Conservation (phyloP, 2,888 invertebrate species). For the Balanococcus diminutus region DNA sequence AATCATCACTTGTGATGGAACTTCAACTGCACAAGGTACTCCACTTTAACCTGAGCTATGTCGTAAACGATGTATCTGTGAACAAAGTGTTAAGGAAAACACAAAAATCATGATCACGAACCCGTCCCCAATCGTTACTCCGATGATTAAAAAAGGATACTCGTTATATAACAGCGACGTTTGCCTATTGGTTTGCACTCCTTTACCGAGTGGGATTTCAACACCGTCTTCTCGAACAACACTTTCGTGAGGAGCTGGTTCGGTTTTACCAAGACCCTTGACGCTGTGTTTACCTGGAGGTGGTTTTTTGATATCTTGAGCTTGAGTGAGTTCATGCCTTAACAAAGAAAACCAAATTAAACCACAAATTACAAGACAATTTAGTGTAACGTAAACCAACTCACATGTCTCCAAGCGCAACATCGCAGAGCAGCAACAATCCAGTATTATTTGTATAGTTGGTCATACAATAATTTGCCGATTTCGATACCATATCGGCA, state of each 20-base stretch:
- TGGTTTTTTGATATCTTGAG: constrained; percentile 78
- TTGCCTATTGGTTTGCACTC: constrained; percentile 61
- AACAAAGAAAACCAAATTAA: constrained; percentile 57
- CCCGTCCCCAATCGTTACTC: not conserved
- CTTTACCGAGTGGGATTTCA: constrained; percentile 78
- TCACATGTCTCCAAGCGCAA: constrained; percentile 91
- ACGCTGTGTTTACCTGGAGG: constrained; percentile 86
- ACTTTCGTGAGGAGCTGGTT: constrained; percentile 75
- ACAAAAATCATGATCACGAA: not conserved
- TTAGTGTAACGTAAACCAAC: constrained; percentile 60
- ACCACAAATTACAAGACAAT: not conserved
- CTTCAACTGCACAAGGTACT: constrained; percentile 84
- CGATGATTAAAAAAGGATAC: constrained; percentile 70
- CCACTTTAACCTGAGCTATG: constrained; percentile 88
- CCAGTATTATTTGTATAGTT: constrained; percentile 74
- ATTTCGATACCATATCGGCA: constrained; percentile 98
- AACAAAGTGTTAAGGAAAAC: constrained; percentile 59
- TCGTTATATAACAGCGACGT: constrained; percentile 85
- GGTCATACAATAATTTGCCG: constrained; percentile 94
- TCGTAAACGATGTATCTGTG: constrained; percentile 90
- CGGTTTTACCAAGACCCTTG: constrained; percentile 83
- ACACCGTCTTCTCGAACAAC: constrained; percentile 71
- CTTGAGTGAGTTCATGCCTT: constrained; percentile 75
- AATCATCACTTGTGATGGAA: constrained; percentile 74
- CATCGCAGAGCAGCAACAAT: constrained; percentile 89